Evolutionary conservation across 2,888 invertebrate genomes (phyloP), one percentile per base, ranked within the genome.

Genomic region (Antitype chi): DNA sequence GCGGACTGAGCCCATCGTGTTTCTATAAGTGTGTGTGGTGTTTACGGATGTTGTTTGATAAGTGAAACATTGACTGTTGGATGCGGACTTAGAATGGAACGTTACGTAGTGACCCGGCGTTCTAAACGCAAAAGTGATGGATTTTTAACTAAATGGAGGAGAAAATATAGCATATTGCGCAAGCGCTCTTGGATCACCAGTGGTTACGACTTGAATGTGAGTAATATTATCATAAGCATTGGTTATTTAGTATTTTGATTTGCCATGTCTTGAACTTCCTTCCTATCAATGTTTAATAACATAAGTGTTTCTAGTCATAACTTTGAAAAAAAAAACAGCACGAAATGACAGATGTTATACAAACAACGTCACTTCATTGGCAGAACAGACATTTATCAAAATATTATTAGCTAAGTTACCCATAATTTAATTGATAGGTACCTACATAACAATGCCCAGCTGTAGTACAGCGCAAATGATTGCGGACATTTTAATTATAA

Each of bases 151-250:
- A 93, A 91, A 88, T 96, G 96, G 96, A 91, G 93, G 69, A 94
- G 90, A 85, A 96, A 95, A 88, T 96, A 94, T 62, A 92, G 92
- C 74, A 90, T 94, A 74, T 90, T 96, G 82, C 92, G 89, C 59
- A 95, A 90, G 76, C 92, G 93, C 23, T 92, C 93, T 32, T 96
- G 96, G 96, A 89, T 95, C 57, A 94, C 92, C 57, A 95, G 92
- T 85, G 94, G 95, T 90, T 96, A 95, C 84, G 95, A 96, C 89
- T 92, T 96, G 80, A 93, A 95, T 82, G 96, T 96, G 84, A 95
- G 96, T 95, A 84, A 63, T 62, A 60, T 75, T 72, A 63, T 59
- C 6, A 59, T 69, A 57, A 43, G 28, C 55, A 73, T 76, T 25
- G 47, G 28, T 38, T 72, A 20, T 52, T 66, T 70, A 53, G 1